Percentiles rank a stretch among this genome's conserved stretches.
phyloP scores from a whole-genome alignment of 2,888 invertebrate genomes.

The Sclerodermus sp. region DNA sequence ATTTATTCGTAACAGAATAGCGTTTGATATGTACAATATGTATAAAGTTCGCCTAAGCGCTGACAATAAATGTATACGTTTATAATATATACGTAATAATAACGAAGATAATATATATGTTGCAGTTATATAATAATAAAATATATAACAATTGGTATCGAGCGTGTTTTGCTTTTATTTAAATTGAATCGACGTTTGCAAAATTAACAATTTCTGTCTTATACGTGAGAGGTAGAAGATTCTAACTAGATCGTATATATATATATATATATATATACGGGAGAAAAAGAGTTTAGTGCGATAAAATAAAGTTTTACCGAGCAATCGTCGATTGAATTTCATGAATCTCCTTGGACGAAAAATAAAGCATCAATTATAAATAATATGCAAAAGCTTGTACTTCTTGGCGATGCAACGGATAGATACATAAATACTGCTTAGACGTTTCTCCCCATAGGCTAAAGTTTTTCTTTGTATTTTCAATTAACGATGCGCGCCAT shows the following conservation, averaged over 20 bases:
- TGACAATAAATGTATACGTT: constrained; percentile 24
- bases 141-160: constrained; percentile 18
- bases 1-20: constrained; percentile 53
- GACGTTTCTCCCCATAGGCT: constrained; percentile 3
- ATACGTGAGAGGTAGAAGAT: background rate
- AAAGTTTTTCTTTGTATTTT: background rate
- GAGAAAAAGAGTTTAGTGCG: too few species aligned
- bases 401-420: constrained; percentile 27
- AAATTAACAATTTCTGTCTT: background rate
- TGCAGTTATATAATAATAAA: constrained; percentile 21
- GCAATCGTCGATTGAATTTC: constrained; percentile 10
- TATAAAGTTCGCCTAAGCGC: constrained; percentile 42
- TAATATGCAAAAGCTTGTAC: constrained; percentile 28
- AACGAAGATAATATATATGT: constrained; percentile 26
- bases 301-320: too few species aligned
- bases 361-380: constrained; percentile 21
- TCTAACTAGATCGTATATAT: too few species aligned
- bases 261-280: too few species aligned
- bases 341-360: constrained; percentile 13
- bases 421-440: constrained; percentile 33
- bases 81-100: constrained; percentile 22
- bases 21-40: constrained; percentile 54
- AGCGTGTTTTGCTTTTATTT: background rate
- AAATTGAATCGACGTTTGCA: constrained; percentile 11
- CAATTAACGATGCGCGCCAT: constrained; percentile 5